phyloP scores from a whole-genome alignment of 2,113 vertebrate species.

The Salvelinus alpinus region DNA sequence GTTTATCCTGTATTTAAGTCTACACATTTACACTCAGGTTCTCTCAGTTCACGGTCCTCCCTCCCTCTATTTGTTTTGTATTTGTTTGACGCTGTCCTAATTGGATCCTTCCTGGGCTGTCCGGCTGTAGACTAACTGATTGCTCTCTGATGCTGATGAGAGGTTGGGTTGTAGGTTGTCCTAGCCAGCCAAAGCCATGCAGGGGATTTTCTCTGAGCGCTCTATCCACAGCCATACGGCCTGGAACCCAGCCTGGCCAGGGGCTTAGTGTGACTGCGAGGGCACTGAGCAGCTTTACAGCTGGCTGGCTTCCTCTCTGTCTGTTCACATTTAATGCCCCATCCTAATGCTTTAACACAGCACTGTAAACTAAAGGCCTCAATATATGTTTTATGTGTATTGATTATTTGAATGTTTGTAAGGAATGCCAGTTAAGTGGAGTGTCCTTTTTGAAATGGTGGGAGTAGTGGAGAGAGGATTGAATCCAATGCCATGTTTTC shows the following conservation, averaged over 20 bases:
- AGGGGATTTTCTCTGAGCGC: constrained; percentile 45
- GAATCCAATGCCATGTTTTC: not conserved
- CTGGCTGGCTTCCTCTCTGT: constrained; percentile 9
- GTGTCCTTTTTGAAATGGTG: too few relatives aligned
- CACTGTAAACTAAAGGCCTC: too few relatives aligned
- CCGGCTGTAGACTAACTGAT: not conserved
- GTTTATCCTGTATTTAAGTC: too few relatives aligned
- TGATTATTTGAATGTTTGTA: too few relatives aligned
- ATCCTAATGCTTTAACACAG: too few relatives aligned
- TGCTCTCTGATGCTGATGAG: not conserved
- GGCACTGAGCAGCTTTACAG: constrained; percentile 24
- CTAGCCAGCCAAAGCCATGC: not conserved
- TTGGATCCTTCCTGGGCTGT: too few relatives aligned
- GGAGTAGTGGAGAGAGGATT: too few relatives aligned
- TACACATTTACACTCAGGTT: too few relatives aligned
- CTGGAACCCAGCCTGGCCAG: constrained; percentile 47
- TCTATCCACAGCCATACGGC: constrained; percentile 48
- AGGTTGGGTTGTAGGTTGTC: not conserved
- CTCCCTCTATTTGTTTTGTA: not conserved
- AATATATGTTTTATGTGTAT: too few relatives aligned
- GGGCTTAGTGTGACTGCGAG: constrained; percentile 50
- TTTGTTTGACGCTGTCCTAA: not conserved
- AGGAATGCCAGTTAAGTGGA: too few relatives aligned
- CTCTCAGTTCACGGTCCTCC: too few relatives aligned
- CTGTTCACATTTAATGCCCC: too few relatives aligned